phyloP scores from a whole-genome alignment of 1,140 invertebrate species.

The Hormaphis cornu region DNA sequence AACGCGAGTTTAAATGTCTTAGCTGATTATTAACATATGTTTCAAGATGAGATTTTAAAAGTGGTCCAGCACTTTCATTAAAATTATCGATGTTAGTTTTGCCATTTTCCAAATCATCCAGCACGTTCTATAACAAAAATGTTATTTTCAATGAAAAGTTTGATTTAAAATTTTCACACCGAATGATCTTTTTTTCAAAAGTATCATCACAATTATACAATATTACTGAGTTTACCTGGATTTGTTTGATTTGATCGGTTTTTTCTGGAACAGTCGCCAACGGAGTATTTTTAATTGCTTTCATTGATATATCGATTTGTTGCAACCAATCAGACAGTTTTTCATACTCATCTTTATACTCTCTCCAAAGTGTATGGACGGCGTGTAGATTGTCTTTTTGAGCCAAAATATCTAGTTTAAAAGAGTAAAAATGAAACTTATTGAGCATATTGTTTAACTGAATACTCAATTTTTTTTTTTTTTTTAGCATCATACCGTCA shows the following conservation, averaged over 20 bases:
- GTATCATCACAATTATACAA: not conserved
- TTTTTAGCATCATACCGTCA: constrained; percentile 46
- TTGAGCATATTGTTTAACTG: not conserved
- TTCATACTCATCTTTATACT: constrained; percentile 88
- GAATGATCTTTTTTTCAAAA: not conserved
- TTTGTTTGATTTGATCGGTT: constrained; percentile 69
- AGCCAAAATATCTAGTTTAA: constrained; percentile 59
- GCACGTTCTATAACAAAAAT: constrained; percentile 50
- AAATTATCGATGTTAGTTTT: constrained; percentile 75
- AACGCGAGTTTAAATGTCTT: constrained; percentile 78
- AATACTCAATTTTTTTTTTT: not conserved
- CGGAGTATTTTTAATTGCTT: constrained; percentile 77
- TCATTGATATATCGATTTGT: constrained; percentile 82
- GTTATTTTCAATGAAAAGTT: not conserved
- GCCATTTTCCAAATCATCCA: constrained; percentile 65
- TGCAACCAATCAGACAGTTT: constrained; percentile 85
- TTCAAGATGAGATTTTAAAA: constrained; percentile 76
- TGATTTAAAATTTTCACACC: not conserved
- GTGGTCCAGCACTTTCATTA: constrained; percentile 61
- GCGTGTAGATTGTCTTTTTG: constrained; percentile 75
- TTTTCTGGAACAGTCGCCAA: constrained; percentile 75
- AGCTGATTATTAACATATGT: constrained; percentile 85
- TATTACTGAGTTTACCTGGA: constrained; percentile 43
- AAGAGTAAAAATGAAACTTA: constrained; percentile 33
- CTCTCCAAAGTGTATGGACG: constrained; percentile 72